These are phyloP conservation scores for Blera fallax DNA, from an alignment of 2,888 invertebrate species.

Conservation along the genomic window DNA sequence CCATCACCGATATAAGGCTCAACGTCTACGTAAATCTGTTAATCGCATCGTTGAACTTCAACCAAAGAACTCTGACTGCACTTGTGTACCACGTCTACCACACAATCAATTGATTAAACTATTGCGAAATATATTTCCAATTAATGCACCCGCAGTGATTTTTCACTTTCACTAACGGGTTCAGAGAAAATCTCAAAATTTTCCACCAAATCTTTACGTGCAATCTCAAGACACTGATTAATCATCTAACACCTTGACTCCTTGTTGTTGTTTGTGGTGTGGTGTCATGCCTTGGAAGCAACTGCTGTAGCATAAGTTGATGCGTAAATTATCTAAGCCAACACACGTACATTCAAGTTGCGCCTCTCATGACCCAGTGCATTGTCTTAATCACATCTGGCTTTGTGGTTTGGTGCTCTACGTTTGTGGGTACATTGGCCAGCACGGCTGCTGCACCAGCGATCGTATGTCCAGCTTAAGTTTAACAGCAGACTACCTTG, in stretches of 20 bases:
- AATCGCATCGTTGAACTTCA: neutral
- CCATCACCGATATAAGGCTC: neutral
- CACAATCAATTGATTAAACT: neutral
- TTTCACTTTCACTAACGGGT: slow-evolving; percentile 50
- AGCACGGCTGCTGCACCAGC: neutral
- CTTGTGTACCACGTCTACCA: neutral
- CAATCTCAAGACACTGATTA: slow-evolving; percentile 31
- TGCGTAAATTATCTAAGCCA: slow-evolving; percentile 50
- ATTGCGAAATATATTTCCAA: slow-evolving; percentile 34
- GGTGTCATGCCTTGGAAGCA: slow-evolving; percentile 12
- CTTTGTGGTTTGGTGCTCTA: slow-evolving; percentile 4
- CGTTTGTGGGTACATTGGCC: slow-evolving; percentile 19
- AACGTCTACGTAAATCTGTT: neutral
- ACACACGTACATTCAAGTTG: neutral
- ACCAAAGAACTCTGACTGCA: neutral
- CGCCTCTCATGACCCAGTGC: slow-evolving; percentile 10
- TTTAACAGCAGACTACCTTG: slow-evolving; percentile 25
- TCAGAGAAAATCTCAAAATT: slow-evolving; percentile 42
- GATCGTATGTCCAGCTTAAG: neutral
- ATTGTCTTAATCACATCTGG: slow-evolving; percentile 41
- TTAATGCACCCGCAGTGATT: slow-evolving; percentile 39
- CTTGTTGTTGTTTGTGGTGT: slow-evolving; percentile 15
- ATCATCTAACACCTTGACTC: slow-evolving; percentile 44
- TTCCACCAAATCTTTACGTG: slow-evolving; percentile 11
- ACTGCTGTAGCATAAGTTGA: slow-evolving; percentile 16